Evolutionary conservation across 2,888 invertebrate species (phyloP), one percentile per base, ranked within the genome.

Genomic region (Notodonta ziczac): DNA sequence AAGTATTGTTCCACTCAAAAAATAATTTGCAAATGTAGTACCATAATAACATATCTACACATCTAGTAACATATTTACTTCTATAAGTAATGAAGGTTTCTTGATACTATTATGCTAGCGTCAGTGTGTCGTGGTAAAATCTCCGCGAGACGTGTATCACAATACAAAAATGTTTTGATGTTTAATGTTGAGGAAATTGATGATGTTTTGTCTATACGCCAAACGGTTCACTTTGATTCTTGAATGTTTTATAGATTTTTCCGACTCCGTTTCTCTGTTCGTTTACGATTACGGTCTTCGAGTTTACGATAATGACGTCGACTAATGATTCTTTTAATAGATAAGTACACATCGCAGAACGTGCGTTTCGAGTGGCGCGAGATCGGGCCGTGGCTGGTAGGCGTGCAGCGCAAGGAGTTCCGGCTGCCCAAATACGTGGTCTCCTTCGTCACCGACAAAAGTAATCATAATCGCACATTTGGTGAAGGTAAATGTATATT

Each of bases 381-480:
- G 70, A 94, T 94, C 63, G 91, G 94, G 53, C 91, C 95, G 35
- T 91, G 92, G 91, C 81, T 86, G 66, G 89, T 89, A 53, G 92
- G 91, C 66, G 94, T 93, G 73, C 94, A 94, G 65, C 94, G 92
- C 63, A 91, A 88, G 76, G 89, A 95, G 72, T 95, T 95, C 85
- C 90, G 95, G 5, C 93, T 95, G 55, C 95, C 95, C 71, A 95
- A 95, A 91, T 95, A 95, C 84, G 95, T 95, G 71, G 95, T 95
- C 81, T 94, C 94, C 69, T 95, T 95, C 90, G 89, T 91, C 79
- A 94, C 94, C 73, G 94, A 94, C 86, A 93, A 94, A 86, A 94
- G 94, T 87, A 94, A 94, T 85, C 94, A 94, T 87, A 94, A 94
- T 85, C 94, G 94, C 84, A 94, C 93, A 88, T 95, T 94, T 89